phyloP scores from a whole-genome alignment of 2,113 vertebrate species.

The Takifugu flavidus region DNA sequence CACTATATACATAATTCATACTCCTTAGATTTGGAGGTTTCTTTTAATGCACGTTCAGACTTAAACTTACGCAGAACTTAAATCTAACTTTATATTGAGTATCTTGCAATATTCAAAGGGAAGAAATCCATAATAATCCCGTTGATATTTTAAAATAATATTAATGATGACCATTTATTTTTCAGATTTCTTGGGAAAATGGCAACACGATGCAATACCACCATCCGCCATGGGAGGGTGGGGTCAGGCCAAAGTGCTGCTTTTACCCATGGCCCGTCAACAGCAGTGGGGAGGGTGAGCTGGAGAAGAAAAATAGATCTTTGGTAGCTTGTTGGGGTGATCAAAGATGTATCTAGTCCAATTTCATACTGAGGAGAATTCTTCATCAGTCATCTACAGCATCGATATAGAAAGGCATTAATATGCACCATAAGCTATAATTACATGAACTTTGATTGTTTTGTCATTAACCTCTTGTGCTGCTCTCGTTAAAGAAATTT shows the following conservation, averaged over 20 bases:
- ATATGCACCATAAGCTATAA: conserved; percentile 5
- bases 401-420: not conserved
- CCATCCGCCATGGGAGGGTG: conserved; percentile 66
- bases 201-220: conserved; percentile 56
- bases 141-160: conserved; percentile 57
- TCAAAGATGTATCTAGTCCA: too few species aligned
- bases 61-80: too few species aligned
- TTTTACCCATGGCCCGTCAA: conserved; percentile 42
- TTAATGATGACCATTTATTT: too few species aligned
- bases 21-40: conserved; percentile 68
- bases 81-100: too few species aligned
- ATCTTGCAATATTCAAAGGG: too few species aligned
- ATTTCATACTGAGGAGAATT: not conserved
- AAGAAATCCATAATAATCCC: conserved; percentile 41
- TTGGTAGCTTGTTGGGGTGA: too few species aligned
- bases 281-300: not conserved
- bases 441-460: conserved; percentile 19
- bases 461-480: conserved; percentile 32
- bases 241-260: conserved; percentile 67
- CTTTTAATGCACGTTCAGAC: conserved; percentile 64
- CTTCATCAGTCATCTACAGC: not conserved
- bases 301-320: too few species aligned
- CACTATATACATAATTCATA: conserved; percentile 79
- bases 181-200: not conserved
- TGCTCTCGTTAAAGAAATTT: conserved; percentile 23